Evolutionary conservation across 2,797 vertebrate species (phyloP), one percentile per base, ranked within the genome.

Genomic region (Oreochromis grahami): DNA sequence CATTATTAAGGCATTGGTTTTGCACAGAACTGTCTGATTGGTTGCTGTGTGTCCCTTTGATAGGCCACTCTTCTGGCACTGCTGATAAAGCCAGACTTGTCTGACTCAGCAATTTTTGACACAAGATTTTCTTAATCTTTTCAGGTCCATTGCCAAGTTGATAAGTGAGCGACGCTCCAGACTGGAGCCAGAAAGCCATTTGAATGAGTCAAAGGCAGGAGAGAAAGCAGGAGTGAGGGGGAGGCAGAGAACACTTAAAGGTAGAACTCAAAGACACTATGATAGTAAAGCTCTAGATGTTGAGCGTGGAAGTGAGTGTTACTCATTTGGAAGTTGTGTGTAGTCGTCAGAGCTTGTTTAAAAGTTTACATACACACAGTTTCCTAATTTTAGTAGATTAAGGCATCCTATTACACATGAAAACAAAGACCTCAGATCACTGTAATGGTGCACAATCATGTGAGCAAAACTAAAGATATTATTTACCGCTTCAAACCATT

Each of bases 71-170:
- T 13, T 17, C 84, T 79, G 89, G 76, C 19, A 45, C 60, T 1
- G 77, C 63, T 6, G 79, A 91, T 88, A 82, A 92, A 85, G 84
- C 19, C 3, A 26, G 6, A 84, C 77, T 53, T 36, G 50, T 55
- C 85, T 85, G 91, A 91, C 78, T 92, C 92, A 84, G 91, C 93
- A 85, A 74, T 91, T 91, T 89, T 82, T 65, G 12, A 82, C 14
- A 32, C 74, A 70, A 76, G 72, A 80, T 83, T 91, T 88, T 84
- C 84, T 83, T 89, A 87, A 90, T 92, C 88, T 86, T 81, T 83
- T 68, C 77, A 77, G 86, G 78, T 82, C 80, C 8, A 19, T 36
- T 76, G 87, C 90, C 84, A 86, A 84, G 87, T 77, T 84, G 53
- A 80, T 77, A 79, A 83, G 85, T 4, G 15, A 79, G 84, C 4